phyloP scores from a whole-genome alignment of 2,113 vertebrate genomes.

The Vulpes ferrilata region DNA sequence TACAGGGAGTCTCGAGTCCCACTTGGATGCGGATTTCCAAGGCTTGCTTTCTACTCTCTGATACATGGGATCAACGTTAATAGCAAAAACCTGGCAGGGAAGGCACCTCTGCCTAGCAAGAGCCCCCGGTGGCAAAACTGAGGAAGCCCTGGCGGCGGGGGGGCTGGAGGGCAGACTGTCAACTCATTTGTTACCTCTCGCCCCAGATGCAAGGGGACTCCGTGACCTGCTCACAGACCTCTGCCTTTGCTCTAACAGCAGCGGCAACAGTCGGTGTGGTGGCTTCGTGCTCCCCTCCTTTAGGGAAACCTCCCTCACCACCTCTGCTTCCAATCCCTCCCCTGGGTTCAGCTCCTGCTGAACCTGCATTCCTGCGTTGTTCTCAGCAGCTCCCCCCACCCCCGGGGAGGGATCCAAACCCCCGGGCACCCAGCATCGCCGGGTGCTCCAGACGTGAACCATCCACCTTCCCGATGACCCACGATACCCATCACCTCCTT shows the following conservation, averaged over 20 bases:
- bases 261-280: background rate
- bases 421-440: too few species aligned
- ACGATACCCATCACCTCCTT: background rate
- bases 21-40: constrained; percentile 71
- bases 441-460: background rate
- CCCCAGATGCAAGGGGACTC: background rate
- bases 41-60: constrained; percentile 76
- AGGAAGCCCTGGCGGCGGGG: constrained; percentile 50
- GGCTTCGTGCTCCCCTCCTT: background rate
- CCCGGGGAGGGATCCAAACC: background rate
- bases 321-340: background rate
- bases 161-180: constrained; percentile 25
- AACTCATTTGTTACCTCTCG: constrained; percentile 48
- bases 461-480: background rate
- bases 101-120: constrained; percentile 67
- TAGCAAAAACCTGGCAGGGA: constrained; percentile 81
- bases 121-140: constrained; percentile 70
- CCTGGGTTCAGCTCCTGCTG: background rate
- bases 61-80: constrained; percentile 80
- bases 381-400: background rate
- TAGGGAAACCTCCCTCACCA: background rate
- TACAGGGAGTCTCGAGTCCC: constrained; percentile 58
- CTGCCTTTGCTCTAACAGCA: background rate
- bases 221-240: constrained; percentile 1
- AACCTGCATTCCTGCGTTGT: background rate